These are phyloP conservation scores for rat (Rattus norvegicus) DNA, from an alignment of 2,113 vertebrate genomes.

Conservation along the genomic window GRCr8 NC_086022.1:79461501-79462000, in stretches of 20 bases:
- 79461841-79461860: neutral
- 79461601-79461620: neutral
- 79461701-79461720: neutral
- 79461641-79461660: neutral
- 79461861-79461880: neutral
- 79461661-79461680: neutral
- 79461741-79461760: neutral
- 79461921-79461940: neutral
- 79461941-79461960: neutral
- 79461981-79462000: neutral
- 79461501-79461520: neutral
- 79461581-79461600: neutral
- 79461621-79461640: neutral
- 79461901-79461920: no score
- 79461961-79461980: neutral
- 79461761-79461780: neutral
- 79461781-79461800: neutral
- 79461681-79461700: neutral
- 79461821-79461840: neutral
- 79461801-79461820: neutral
- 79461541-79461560: neutral
- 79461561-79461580: neutral
- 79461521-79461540: neutral
- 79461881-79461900: neutral
- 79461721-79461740: neutral